Conservation (phyloP, 2,797 vertebrate genomes). For the Manis crassicaudata region DNA sequence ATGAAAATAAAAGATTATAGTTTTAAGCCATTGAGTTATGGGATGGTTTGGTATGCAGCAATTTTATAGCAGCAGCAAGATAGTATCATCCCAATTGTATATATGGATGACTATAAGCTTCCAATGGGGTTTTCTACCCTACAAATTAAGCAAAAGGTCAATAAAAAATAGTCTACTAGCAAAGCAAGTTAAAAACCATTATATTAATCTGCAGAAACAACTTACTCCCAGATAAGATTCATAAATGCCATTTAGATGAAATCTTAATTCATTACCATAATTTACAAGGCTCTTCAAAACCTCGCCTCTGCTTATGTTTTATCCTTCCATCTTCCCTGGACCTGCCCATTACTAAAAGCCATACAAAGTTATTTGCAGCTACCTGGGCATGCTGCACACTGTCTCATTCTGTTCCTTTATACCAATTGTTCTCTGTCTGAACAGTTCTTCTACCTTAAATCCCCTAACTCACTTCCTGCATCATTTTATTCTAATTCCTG, state of each 20-base stretch:
- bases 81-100: not conserved
- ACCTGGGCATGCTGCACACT: not conserved
- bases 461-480: not conserved
- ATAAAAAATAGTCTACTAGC: conserved; percentile 1
- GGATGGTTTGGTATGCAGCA: not conserved
- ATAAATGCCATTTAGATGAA: conserved; percentile 41
- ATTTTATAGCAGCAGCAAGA: conserved; percentile 11
- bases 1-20: not conserved
- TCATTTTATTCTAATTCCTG: not conserved
- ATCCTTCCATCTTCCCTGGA: not conserved
- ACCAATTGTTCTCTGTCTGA: not conserved
- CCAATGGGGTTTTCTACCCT: not conserved
- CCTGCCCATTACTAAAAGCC: not conserved
- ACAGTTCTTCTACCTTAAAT: not conserved
- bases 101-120: not conserved
- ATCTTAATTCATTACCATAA: conserved; percentile 7
- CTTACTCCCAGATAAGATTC: not conserved
- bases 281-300: not conserved
- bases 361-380: not conserved
- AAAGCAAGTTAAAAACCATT: conserved; percentile 24
- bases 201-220: conserved; percentile 35
- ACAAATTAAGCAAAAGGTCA: not conserved
- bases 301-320: not conserved
- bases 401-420: not conserved
- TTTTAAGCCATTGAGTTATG: not conserved